Percentiles rank a stretch among this genome's conserved stretches.
These are phyloP conservation scores for Oeneis ivallda DNA, from an alignment of 2,888 invertebrate genomes.

Conservation along the genomic window DNA sequence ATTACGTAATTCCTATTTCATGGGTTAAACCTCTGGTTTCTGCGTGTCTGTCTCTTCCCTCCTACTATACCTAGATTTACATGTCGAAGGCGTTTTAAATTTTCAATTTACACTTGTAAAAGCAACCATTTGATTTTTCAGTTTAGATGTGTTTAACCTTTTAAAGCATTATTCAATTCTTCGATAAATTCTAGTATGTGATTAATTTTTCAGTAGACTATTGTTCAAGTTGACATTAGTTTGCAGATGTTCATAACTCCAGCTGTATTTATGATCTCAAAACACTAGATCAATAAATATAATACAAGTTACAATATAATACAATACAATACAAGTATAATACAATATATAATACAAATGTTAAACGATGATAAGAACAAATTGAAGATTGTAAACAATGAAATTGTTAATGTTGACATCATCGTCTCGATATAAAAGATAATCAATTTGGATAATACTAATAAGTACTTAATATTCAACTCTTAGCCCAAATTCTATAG, in stretches of 20 bases:
- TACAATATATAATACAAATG: too few species aligned
- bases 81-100: too few species aligned
- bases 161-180: not conserved
- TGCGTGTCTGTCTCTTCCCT: too few species aligned
- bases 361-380: not conserved
- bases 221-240: too few species aligned
- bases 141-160: not conserved
- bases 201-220: too few species aligned
- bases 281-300: not conserved
- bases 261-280: not conserved
- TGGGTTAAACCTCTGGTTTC: too few species aligned
- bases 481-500: not conserved
- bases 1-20: too few species aligned
- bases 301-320: too few species aligned
- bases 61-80: too few species aligned
- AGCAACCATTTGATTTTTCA: too few species aligned
- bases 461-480: not conserved
- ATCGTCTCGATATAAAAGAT: not conserved
- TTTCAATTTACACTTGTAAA: too few species aligned
- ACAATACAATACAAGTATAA: not conserved
- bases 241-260: not conserved
- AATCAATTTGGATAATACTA: not conserved
- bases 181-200: not conserved
- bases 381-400: slow-evolving; percentile 6
- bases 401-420: slow-evolving; percentile 1